A percentile compares a stretch with the other conserved stretches of the same genome.
These are phyloP conservation scores for Lasioglossum pauxillum DNA, from an alignment of 2,888 invertebrate species.

Conservation along the genomic window DNA sequence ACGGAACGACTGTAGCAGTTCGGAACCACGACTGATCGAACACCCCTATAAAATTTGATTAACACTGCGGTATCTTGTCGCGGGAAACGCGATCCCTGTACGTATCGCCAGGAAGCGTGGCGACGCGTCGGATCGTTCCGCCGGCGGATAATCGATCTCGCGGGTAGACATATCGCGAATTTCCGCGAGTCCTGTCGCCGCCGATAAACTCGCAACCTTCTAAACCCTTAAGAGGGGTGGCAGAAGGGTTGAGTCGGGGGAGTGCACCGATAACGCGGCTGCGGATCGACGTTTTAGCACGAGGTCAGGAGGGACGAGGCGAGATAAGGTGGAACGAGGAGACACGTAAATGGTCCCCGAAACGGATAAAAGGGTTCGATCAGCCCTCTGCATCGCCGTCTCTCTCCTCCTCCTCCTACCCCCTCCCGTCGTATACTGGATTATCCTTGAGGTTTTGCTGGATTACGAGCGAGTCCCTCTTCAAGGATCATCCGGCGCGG, in stretches of 20 bases:
- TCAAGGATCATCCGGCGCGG: slow-evolving; percentile 57
- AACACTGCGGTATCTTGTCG: not conserved
- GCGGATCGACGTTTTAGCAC: slow-evolving; percentile 69
- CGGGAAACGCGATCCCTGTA: not conserved
- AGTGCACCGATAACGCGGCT: slow-evolving; percentile 63
- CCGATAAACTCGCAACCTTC: slow-evolving; percentile 57
- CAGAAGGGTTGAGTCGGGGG: not conserved
- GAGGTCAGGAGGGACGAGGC: slow-evolving; percentile 63
- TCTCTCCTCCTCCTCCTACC: not conserved
- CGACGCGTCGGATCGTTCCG: slow-evolving; percentile 61
- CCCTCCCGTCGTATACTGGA: slow-evolving; percentile 62
- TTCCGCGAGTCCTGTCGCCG: slow-evolving; percentile 62
- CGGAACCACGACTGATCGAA: not conserved
- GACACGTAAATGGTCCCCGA: slow-evolving; percentile 68
- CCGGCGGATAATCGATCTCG: slow-evolving; percentile 66
- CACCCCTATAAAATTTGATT: slow-evolving; percentile 31
- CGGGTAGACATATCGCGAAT: slow-evolving; percentile 64
- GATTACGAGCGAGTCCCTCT: slow-evolving; percentile 64
- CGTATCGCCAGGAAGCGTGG: slow-evolving; percentile 2
- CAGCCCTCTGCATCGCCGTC: slow-evolving; percentile 21
- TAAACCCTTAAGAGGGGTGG: not conserved
- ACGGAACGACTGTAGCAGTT: too few relatives aligned
- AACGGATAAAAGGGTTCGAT: slow-evolving; percentile 73
- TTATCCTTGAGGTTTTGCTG: slow-evolving; percentile 71
- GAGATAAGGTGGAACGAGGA: slow-evolving; percentile 63